Evolutionary conservation across 2,113 vertebrate genomes (phyloP).

Genomic region (Syrrhaptes paradoxus): DNA sequence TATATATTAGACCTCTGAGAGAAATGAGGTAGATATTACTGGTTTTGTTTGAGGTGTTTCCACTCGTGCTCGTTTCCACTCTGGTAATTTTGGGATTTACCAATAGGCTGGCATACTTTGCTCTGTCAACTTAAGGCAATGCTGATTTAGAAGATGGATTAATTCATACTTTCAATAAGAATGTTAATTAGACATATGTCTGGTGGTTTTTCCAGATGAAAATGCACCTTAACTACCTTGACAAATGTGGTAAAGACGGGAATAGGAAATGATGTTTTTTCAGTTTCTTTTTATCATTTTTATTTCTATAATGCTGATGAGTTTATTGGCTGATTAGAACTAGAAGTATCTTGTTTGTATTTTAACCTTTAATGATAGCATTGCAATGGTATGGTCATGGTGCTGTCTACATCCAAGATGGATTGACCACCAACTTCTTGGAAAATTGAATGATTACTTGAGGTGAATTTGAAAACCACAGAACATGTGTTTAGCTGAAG

Average conservation of each 20-base stretch:
- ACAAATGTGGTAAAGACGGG: background rate
- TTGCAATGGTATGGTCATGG: background rate
- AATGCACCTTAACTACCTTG: background rate
- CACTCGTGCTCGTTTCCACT: background rate
- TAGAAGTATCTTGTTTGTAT: background rate
- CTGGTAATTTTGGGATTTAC: background rate
- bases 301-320: background rate
- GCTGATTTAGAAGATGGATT: background rate
- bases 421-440: background rate
- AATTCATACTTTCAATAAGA: background rate
- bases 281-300: background rate
- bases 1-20: background rate
- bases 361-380: background rate
- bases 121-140: background rate
- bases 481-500: background rate
- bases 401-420: background rate
- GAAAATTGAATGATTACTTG: background rate
- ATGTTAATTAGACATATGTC: background rate
- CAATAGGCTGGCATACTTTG: background rate
- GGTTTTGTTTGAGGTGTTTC: background rate
- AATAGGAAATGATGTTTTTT: background rate
- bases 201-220: background rate
- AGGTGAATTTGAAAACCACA: background rate
- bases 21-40: background rate
- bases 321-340: background rate